Conservation (phyloP, 2,888 invertebrate genomes). For the Apamea epomidion region DNA sequence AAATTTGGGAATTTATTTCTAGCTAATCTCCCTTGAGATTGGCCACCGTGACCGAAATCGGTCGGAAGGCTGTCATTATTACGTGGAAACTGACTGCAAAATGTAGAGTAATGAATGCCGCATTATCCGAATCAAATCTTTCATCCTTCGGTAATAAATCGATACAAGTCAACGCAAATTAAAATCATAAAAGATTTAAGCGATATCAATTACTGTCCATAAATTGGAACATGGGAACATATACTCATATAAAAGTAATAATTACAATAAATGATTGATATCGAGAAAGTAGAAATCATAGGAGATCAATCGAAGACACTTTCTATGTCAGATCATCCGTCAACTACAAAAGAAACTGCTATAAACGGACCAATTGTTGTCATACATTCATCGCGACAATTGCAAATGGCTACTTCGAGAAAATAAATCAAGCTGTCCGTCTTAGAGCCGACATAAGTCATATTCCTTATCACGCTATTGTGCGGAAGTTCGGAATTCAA, state of each 20-base stretch:
- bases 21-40: background rate
- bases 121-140: conserved; percentile 12
- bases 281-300: conserved; percentile 77
- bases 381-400: conserved; percentile 67
- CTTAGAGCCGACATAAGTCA: conserved; percentile 77
- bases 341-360: conserved; percentile 70
- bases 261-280: conserved; percentile 74
- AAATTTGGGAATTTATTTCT: background rate
- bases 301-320: conserved; percentile 73
- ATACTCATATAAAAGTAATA: conserved; percentile 65
- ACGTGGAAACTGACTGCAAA: conserved; percentile 9
- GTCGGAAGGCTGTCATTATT: background rate
- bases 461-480: conserved; percentile 86
- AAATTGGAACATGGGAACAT: conserved; percentile 64
- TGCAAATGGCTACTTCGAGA: conserved; percentile 70
- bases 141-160: conserved; percentile 37
- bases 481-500: conserved; percentile 87
- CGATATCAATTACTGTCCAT: conserved; percentile 55
- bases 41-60: background rate
- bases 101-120: background rate
- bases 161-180: conserved; percentile 42
- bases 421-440: conserved; percentile 77
- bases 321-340: conserved; percentile 71
- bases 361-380: conserved; percentile 69
- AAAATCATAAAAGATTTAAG: conserved; percentile 56